A percentile compares a stretch with the other conserved stretches of the same genome.
Evolutionary conservation across 2,113 vertebrate species (phyloP).

Genomic region (Neolamprologus modestus): DNA sequence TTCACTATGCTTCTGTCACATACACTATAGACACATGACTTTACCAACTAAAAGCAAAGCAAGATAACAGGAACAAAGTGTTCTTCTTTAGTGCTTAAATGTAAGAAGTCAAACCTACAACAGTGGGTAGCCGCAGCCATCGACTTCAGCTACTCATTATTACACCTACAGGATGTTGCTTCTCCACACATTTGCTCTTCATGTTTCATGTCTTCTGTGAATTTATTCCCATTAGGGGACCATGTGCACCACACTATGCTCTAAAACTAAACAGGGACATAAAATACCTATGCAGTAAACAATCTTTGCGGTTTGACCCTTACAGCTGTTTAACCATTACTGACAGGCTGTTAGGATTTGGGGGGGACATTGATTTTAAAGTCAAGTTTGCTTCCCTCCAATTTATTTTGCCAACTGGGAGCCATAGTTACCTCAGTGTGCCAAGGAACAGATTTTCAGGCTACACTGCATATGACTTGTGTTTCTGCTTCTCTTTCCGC

Average conservation of each 20-base stretch:
- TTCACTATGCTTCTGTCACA: neutral
- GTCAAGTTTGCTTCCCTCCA: constrained; percentile 31
- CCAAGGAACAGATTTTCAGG: constrained; percentile 12
- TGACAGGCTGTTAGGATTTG: constrained; percentile 31
- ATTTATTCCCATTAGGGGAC: neutral
- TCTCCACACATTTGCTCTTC: neutral
- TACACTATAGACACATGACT: neutral
- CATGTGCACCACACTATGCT: neutral
- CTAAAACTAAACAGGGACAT: neutral
- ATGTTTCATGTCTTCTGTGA: neutral
- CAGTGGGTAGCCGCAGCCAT: neutral
- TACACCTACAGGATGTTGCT: neutral
- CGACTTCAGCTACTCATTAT: neutral
- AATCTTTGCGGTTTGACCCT: neutral
- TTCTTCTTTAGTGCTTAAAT: neutral
- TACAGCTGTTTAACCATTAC: constrained; percentile 11
- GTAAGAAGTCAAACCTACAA: neutral
- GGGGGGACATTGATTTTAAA: constrained; percentile 46
- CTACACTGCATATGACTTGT: neutral
- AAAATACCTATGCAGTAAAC: neutral
- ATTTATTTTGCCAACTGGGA: constrained; percentile 18
- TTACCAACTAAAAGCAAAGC: neutral
- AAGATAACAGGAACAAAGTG: neutral
- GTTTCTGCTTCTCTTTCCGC: neutral
- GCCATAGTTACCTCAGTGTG: neutral